Evolutionary conservation across 2,797 vertebrate genomes (phyloP).

Genomic region (Loriculus beryllinus): DNA sequence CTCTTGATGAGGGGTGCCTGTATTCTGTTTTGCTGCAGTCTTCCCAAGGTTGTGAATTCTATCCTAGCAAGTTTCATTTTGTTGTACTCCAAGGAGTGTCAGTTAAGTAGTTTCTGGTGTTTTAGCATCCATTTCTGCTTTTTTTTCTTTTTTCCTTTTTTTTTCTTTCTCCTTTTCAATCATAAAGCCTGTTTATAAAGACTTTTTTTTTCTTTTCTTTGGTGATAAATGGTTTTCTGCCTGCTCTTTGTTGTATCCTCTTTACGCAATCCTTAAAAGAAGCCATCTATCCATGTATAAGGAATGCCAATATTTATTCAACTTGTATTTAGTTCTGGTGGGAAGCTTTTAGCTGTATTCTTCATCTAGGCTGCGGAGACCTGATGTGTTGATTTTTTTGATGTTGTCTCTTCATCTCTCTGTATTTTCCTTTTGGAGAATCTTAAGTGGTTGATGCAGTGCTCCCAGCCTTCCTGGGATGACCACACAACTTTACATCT

Average conservation of each 20-base stretch:
- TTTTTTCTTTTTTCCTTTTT: neutral
- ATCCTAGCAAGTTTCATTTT: neutral
- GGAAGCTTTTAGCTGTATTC: neutral
- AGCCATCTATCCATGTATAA: neutral
- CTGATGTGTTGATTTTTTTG: neutral
- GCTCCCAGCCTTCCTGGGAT: neutral
- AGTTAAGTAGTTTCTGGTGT: neutral
- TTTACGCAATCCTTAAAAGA: neutral
- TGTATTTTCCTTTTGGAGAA: neutral
- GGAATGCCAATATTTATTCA: neutral
- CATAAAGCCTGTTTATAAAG: neutral
- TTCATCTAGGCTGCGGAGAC: neutral
- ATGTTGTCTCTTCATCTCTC: neutral
- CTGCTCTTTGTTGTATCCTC: neutral
- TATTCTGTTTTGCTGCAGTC: neutral
- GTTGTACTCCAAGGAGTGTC: neutral
- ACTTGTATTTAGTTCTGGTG: neutral
- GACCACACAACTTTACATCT: neutral
- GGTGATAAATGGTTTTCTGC: neutral
- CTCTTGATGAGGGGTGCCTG: neutral
- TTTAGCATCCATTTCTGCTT: neutral
- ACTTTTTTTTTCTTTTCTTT: neutral
- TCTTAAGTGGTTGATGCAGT: neutral
- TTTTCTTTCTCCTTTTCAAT: neutral
- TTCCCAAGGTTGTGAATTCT: neutral